Evolutionary conservation across 2,113 vertebrate genomes (phyloP), one percentile per base, ranked within the genome.

Genomic region (Callionymus lyra): DNA sequence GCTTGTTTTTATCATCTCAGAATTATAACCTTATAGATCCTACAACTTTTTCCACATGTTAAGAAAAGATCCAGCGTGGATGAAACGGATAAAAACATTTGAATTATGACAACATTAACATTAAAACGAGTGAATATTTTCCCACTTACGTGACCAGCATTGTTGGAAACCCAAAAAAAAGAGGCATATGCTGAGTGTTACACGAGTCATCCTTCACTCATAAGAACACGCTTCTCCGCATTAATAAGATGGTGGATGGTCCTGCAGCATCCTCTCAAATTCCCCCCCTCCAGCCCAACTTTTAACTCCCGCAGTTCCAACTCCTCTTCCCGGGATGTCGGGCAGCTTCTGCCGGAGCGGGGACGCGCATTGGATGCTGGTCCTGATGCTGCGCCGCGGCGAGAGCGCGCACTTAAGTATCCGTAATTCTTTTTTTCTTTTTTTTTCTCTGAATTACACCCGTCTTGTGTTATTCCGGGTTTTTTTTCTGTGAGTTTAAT

Each of bases 141-240:
- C n/a, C n/a, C n/a, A 87, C 86, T 87, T 86, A 87, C 86, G 82
- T 84, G 86, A 73, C 47, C 78, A 81, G 78, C 80, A 84, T 44
- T 72, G 75, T 56, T 84, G 85, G 65, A 83, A 77, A 48, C 68
- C 79, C 56, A 67, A 77, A 78, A 82, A 60, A 53, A 87, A 74
- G 53, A 86, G 79, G 73, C 70, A 77, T 71, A 79, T 60, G 77
- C 70, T 73, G 63, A 87, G 52, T 70, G 74, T 70, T 80, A 68
- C 82, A 69, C 77, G 65, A 76, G 77, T 73, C 84, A 87, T 87
- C 80, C 79, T 86, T 79, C 67, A 64, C 55, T 60, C 63, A 33
- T 36, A 36, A 49, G 65, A 27, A 62, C 60, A 39, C 66, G 69
- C 63, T 68, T 69, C 56, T 59, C 70, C 67, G 50, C 55, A 50